Evolutionary conservation across 1,140 invertebrate genomes (phyloP).

Genomic region (Drosophila carrolli): DNA sequence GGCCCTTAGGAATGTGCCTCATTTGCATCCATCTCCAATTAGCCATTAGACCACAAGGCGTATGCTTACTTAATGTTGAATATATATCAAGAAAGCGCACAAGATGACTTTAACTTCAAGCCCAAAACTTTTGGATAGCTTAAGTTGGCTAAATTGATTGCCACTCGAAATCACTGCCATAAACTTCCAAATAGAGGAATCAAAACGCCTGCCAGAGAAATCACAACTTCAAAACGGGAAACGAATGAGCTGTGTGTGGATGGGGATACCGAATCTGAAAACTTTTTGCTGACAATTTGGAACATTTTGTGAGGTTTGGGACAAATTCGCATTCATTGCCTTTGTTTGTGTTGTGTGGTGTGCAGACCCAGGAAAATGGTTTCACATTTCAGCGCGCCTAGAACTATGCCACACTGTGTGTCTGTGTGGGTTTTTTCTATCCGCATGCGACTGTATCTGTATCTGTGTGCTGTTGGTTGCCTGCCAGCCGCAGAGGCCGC

Average conservation of each 20-base stretch:
- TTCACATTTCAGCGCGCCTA: conserved; percentile 76
- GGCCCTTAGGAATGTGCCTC: neutral
- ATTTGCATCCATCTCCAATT: conserved; percentile 47
- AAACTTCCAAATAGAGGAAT: conserved; percentile 19
- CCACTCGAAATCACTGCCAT: conserved; percentile 20
- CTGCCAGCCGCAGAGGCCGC: conserved; percentile 40
- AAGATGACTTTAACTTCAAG: conserved; percentile 17
- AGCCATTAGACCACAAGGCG: conserved; percentile 17
- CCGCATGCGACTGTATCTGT: conserved; percentile 3
- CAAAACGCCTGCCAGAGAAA: conserved; percentile 10
- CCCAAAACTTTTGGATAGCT: conserved; percentile 21
- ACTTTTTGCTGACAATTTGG: conserved; percentile 72
- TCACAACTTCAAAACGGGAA: conserved; percentile 28
- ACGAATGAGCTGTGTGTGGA: neutral
- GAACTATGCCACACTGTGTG: conserved; percentile 60
- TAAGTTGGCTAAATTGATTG: conserved; percentile 13
- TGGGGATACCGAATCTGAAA: conserved; percentile 39
- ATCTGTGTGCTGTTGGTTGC: conserved; percentile 29
- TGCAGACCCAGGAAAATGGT: conserved; percentile 49
- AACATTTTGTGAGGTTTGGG: conserved; percentile 55
- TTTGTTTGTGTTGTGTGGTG: conserved; percentile 46
- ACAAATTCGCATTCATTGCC: conserved; percentile 68
- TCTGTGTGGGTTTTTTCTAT: conserved; percentile 2
- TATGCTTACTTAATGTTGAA: conserved; percentile 26
- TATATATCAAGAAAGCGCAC: conserved; percentile 22